These are phyloP conservation scores for Metaphire vulgaris DNA, from an alignment of 1,140 invertebrate genomes.

Conservation along the genomic window DNA sequence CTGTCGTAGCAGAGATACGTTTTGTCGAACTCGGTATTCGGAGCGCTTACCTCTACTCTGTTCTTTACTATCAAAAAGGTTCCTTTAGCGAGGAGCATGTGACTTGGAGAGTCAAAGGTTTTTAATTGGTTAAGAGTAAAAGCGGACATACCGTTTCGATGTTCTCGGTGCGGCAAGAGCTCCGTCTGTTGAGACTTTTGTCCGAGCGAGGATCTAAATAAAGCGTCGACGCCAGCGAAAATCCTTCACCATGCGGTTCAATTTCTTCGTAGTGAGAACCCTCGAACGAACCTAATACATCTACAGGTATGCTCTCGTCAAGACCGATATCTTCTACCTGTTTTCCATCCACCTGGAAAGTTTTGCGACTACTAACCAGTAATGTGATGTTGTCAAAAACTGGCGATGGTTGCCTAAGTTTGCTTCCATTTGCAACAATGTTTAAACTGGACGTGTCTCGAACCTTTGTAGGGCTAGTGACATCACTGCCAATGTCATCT, in stretches of 20 bases:
- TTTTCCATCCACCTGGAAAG: not conserved
- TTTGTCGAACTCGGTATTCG: conserved; percentile 1
- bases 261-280: conserved; percentile 30
- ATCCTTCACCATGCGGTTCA: conserved; percentile 6
- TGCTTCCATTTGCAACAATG: not conserved
- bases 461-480: too few relatives aligned
- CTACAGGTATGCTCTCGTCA: not conserved
- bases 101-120: not conserved
- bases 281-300: not conserved
- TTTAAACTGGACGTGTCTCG: too few relatives aligned
- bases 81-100: not conserved
- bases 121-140: not conserved
- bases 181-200: too few relatives aligned
- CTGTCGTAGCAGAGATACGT: conserved; percentile 19
- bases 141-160: not conserved
- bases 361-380: not conserved
- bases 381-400: not conserved
- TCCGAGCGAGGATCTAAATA: conserved; percentile 22
- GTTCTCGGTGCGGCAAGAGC: not conserved
- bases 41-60: not conserved
- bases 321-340: not conserved
- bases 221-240: not conserved
- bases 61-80: not conserved
- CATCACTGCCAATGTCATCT: too few relatives aligned
- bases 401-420: not conserved